phyloP scores from a whole-genome alignment of 2,797 vertebrate species.

The Cuculus canorus region DNA sequence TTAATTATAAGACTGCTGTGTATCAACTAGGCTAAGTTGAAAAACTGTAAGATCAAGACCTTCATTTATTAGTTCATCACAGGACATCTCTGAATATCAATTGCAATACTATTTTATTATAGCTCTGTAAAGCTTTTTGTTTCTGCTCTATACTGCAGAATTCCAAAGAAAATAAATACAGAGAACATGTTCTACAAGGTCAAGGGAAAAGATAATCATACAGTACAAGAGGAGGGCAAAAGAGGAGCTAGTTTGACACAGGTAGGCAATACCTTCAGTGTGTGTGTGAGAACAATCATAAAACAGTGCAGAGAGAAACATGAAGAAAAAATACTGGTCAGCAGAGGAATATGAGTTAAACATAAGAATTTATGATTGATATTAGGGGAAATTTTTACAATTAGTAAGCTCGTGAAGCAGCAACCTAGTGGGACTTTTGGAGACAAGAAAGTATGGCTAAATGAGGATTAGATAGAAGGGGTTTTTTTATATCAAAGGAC shows the following conservation, averaged over 20 bases:
- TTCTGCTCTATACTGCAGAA: background rate
- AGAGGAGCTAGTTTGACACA: background rate
- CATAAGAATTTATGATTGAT: background rate
- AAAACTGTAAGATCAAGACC: background rate
- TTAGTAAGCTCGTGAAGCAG: background rate
- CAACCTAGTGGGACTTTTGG: background rate
- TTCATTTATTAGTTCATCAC: background rate
- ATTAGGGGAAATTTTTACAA: background rate
- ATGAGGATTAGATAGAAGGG: background rate
- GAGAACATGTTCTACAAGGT: background rate
- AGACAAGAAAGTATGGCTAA: background rate
- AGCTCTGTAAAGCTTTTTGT: background rate
- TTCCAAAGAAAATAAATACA: background rate
- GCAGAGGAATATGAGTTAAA: background rate
- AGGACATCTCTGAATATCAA: background rate
- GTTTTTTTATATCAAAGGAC: background rate
- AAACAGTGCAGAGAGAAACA: background rate
- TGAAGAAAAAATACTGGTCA: background rate
- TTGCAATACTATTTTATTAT: background rate
- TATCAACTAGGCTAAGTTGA: background rate
- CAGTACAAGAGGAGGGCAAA: background rate
- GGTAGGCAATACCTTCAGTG: background rate
- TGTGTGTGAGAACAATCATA: background rate
- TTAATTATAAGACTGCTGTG: background rate
- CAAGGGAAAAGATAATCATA: background rate